Evolutionary conservation across 2,113 vertebrate genomes (phyloP), one percentile per base, ranked within the genome.

Genomic region (Albula goreensis): DNA sequence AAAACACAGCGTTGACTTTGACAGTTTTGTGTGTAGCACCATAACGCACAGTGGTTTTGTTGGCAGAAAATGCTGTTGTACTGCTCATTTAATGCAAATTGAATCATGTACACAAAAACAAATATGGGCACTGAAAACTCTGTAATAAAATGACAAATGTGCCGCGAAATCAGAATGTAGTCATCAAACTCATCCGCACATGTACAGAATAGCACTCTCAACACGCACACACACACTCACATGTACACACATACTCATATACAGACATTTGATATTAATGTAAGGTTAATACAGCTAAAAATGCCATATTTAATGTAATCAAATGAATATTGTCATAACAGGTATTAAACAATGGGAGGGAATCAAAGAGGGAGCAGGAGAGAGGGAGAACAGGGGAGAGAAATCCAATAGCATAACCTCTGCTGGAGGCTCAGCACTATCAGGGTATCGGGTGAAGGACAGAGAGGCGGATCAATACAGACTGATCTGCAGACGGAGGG

Each of bases 351-450:
- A 63, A 50, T 50, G 22, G 2, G 13, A 83, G 63, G 70, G 5
- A 53, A n/a, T 17, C 25, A 22, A 77, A 50, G 50, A 25, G 17
- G 22, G 19, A 48, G 12, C 10, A 60, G 31, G 25, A 49, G 53
- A 51, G n/a, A 53, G 83, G n/a, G 78, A 86, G 85, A 63, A 78
- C 85, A 66, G 48, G 17, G 83, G 78, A 83, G 53, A 79, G 92
- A 93, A 96, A 95, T 94, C 92, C 94, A 94, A 95, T 96, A 96
- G 90, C 41, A 84, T 93, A 96, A 95, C 93, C 94, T 96, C 94
- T 95, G 92, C 90, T 89, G 92, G 94, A 94, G 93, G 88, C 86
- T 89, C 93, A 90, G 60, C 60, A 66, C 15, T 66, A 66, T 66
- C 17, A 91, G 92, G 91, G 93, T 86, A 74, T 87, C 85, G 93